A percentile compares a stretch with the other conserved stretches of the same genome.
These are phyloP conservation scores for Lypha dubia DNA, from an alignment of 2,888 invertebrate species.

Conservation along the genomic window DNA sequence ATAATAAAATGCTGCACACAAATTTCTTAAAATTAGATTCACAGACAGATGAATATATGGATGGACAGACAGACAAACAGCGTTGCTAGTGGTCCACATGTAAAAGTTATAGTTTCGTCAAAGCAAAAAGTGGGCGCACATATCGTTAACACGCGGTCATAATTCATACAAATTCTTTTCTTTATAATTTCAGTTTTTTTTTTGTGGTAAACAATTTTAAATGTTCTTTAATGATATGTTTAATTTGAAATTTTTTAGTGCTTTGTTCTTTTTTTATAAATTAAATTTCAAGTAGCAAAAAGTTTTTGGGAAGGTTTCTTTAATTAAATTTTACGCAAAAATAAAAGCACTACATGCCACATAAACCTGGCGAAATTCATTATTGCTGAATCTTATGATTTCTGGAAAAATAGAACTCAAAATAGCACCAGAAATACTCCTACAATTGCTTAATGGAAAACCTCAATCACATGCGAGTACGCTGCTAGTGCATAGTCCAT, in stretches of 20 bases:
- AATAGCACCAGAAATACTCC: too few relatives aligned
- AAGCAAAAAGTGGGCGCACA: conserved; percentile 54
- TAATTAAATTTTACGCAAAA: too few relatives aligned
- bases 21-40: conserved; percentile 6
- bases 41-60: background rate
- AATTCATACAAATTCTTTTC: conserved; percentile 57
- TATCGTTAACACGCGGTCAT: conserved; percentile 69
- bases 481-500: too few relatives aligned
- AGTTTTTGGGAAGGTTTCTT: too few relatives aligned
- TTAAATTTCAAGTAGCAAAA: background rate
- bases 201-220: conserved; percentile 38
- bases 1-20: conserved; percentile 1
- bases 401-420: too few relatives aligned
- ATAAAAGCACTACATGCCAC: too few relatives aligned
- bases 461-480: too few relatives aligned
- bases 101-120: conserved; percentile 66
- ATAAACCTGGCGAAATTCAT: too few relatives aligned
- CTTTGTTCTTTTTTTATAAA: background rate
- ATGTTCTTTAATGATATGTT: conserved; percentile 65
- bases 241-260: conserved; percentile 26
- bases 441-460: too few relatives aligned
- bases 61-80: conserved; percentile 1
- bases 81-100: conserved; percentile 22
- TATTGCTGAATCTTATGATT: too few relatives aligned
- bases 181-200: conserved; percentile 27